Base-by-base conservation (phyloP, 1,140 invertebrate species). In the Drosophila yakuba region DNA sequence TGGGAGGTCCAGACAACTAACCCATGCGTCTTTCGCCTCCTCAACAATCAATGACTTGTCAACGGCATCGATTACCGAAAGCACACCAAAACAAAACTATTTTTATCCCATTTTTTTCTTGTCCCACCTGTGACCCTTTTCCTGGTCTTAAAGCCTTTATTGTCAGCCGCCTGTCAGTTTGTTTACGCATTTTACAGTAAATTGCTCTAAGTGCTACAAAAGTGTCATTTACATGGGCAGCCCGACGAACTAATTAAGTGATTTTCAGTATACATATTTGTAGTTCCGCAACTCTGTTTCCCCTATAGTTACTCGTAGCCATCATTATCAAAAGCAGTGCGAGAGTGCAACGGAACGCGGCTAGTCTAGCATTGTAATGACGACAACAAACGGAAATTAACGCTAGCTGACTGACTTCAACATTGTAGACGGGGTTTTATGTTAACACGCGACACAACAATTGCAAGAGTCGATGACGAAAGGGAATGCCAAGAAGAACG, bases 381-480 rank as follows among this genome's bases (percentile, higher is more conserved):
- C 72, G 79, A 83, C 83, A 76, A 86, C 83, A 88, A 86, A 82
- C 79, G 83, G 83, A 86, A 86, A 86, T 86, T 82, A 83, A 88
- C 59, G 83, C 76, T 76, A 79, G 63, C 57, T 55, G 64, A 76
- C 75, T 58, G 78, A 86, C 78, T 67, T 47, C 68, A 79, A 80
- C 83, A 86, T 62, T 89, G 84, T 83, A 71, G 83, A 72, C 57
- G 23, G 32, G 39, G 71, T 88, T 86, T 86, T 73, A 88, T 88
- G 57, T 44, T 68, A 75, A 89, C 80, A 89, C 80, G 83, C 83
- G 83, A 88, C 83, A 59, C 57, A 45, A 35, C 25, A 57, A 25
- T 25, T 25, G 25, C 25, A 25, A 25, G 25, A 75, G 56, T 51
- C 28, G 44, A 10, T 10, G 15, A 59, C 7, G 12, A 32, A 15